phyloP scores from a whole-genome alignment of 2,888 invertebrate species.

The Ophion ellenae region DNA sequence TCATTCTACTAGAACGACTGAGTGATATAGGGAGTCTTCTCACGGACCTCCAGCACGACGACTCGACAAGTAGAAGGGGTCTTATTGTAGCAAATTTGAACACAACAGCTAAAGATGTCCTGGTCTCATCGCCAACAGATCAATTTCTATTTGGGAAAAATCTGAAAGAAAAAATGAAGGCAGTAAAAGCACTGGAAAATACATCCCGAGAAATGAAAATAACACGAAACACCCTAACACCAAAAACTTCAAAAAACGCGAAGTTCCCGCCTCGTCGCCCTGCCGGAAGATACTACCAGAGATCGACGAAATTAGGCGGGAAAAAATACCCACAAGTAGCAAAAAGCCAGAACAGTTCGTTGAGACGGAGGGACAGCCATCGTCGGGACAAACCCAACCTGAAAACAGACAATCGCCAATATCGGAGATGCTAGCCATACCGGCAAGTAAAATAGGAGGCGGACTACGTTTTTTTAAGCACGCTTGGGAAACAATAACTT shows the following conservation, averaged over 20 bases:
- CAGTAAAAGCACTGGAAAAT: constrained; percentile 42
- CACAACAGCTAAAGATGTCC: constrained; percentile 35
- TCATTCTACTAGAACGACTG: constrained; percentile 33
- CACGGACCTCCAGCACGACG: constrained; percentile 60
- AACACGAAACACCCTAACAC: background rate
- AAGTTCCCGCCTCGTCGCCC: constrained; percentile 39
- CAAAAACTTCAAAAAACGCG: constrained; percentile 45
- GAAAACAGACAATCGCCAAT: background rate
- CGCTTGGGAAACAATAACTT: constrained; percentile 31
- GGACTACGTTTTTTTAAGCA: constrained; percentile 40
- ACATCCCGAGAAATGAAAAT: constrained; percentile 22
- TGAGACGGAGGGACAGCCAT: background rate
- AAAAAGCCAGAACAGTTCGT: background rate
- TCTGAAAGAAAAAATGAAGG: constrained; percentile 54
- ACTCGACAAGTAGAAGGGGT: constrained; percentile 57
- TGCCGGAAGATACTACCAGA: background rate
- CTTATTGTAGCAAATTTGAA: constrained; percentile 55
- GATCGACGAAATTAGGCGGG: constrained; percentile 20
- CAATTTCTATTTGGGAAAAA: constrained; percentile 50
- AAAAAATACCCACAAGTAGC: background rate
- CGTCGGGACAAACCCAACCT: background rate
- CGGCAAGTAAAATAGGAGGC: constrained; percentile 56
- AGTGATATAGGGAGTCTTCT: constrained; percentile 55
- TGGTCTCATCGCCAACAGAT: constrained; percentile 31
- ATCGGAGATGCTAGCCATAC: constrained; percentile 15